Evolutionary conservation across 23 tunicate species (phyloP).

Genomic region (Styela plicata): DNA sequence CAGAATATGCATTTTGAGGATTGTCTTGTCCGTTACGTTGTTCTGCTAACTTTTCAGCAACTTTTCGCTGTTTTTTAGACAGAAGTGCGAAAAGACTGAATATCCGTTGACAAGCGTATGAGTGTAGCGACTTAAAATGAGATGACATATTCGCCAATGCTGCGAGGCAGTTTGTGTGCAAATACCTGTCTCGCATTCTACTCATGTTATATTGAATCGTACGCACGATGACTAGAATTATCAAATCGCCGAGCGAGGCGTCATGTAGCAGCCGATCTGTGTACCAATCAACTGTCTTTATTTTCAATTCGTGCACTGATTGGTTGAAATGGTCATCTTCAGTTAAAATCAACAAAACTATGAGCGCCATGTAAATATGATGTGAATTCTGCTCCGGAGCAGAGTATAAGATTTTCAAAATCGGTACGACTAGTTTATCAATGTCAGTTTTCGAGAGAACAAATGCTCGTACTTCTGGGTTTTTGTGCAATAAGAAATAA

Average conservation of each 20-base stretch:
- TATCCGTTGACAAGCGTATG: conserved; percentile 68
- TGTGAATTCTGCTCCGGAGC: conserved; percentile 86
- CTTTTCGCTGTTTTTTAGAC: conserved; percentile 52
- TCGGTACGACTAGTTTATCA: conserved; percentile 73
- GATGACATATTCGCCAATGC: conserved; percentile 96
- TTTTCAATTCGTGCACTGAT: conserved; percentile 55
- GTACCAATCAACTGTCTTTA: conserved; percentile 67
- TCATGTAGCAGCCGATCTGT: conserved; percentile 59
- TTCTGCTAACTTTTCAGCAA: conserved; percentile 30
- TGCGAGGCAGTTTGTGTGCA: conserved; percentile 97
- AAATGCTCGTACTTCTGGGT: conserved; percentile 62
- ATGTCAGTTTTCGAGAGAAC: conserved; percentile 87
- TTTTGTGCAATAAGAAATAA: conserved; percentile 68
- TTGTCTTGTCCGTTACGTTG: not conserved
- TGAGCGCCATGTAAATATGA: conserved; percentile 93
- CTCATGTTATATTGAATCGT: conserved; percentile 83
- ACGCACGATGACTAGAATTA: conserved; percentile 61
- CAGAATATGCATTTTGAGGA: not conserved
- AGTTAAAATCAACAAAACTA: conserved; percentile 76
- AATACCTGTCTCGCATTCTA: conserved; percentile 71
- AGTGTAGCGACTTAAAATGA: conserved; percentile 45
- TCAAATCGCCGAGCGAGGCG: conserved; percentile 72
- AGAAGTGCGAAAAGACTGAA: conserved; percentile 52
- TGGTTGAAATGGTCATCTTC: conserved; percentile 89
- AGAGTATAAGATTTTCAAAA: conserved; percentile 70